Conservation (phyloP, 1,140 invertebrate genomes). For the Drosophila rufa region DNA sequence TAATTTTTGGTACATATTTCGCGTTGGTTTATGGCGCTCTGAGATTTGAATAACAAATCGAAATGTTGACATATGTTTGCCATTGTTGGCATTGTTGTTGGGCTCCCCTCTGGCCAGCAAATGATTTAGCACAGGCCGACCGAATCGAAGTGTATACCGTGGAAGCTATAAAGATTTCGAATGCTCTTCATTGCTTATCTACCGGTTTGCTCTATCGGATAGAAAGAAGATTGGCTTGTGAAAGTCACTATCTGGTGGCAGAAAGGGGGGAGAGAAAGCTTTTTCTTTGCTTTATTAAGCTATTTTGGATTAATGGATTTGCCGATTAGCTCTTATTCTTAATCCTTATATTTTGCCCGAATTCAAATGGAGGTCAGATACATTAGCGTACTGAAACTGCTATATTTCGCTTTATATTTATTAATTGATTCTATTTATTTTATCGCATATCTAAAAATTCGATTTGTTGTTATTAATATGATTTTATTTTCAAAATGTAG, state of each 20-base stretch:
- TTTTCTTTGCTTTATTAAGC: constrained; percentile 2
- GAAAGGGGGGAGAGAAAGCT: constrained; percentile 28
- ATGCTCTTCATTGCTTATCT: constrained; percentile 50
- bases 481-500: no score
- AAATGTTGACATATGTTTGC: constrained; percentile 79
- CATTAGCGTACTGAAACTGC: no score
- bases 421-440: no score
- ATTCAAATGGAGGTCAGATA: constrained; percentile 2
- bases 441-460: not conserved
- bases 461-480: no score
- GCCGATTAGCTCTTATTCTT: constrained; percentile 26
- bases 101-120: constrained; percentile 20
- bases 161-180: constrained; percentile 21
- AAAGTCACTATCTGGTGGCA: constrained; percentile 23
- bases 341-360: not conserved
- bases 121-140: constrained; percentile 37
- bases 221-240: constrained; percentile 16
- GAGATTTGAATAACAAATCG: constrained; percentile 77
- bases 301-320: constrained; percentile 26
- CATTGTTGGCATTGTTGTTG: constrained; percentile 65
- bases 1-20: constrained; percentile 51
- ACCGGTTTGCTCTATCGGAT: constrained; percentile 2
- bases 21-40: constrained; percentile 57
- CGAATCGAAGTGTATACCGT: constrained; percentile 6
- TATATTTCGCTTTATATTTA: not conserved